These are phyloP conservation scores for Cossypha polioptera DNA, from an alignment of 2,797 vertebrate species.

Conservation along the genomic window DNA sequence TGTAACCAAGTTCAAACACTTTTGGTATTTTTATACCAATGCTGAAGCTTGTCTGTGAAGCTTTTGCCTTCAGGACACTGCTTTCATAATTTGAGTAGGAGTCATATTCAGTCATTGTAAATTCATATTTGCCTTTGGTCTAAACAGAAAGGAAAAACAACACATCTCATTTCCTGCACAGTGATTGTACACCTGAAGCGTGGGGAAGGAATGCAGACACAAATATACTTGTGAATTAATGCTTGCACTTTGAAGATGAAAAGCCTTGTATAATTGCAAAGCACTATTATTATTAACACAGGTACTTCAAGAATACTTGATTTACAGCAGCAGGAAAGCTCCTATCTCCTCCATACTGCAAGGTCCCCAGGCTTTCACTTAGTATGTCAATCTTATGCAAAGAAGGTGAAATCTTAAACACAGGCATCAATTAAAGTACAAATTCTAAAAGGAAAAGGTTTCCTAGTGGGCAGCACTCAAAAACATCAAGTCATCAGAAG, in stretches of 20 bases:
- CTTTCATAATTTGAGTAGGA: slow-evolving; percentile 82
- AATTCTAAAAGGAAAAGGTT: background rate
- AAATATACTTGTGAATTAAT: slow-evolving; percentile 50
- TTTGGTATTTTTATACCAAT: slow-evolving; percentile 69
- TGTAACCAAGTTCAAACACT: slow-evolving; percentile 76
- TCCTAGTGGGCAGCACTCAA: background rate
- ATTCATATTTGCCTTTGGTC: slow-evolving; percentile 88
- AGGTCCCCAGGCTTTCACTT: slow-evolving; percentile 23
- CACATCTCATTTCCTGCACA: slow-evolving; percentile 20
- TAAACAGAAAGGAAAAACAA: slow-evolving; percentile 72
- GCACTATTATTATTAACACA: slow-evolving; percentile 38
- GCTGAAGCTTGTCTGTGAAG: slow-evolving; percentile 51
- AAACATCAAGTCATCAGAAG: background rate
- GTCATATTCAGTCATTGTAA: slow-evolving; percentile 77
- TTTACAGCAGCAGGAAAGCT: slow-evolving; percentile 35
- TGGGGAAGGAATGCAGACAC: background rate
- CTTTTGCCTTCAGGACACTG: slow-evolving; percentile 31
- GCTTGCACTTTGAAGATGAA: slow-evolving; percentile 63
- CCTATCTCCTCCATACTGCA: background rate
- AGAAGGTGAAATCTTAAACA: background rate
- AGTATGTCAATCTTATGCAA: background rate
- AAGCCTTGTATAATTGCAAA: slow-evolving; percentile 53
- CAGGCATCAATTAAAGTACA: background rate
- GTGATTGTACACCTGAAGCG: slow-evolving; percentile 27
- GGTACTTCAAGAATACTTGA: slow-evolving; percentile 15